phyloP scores from a whole-genome alignment of 2,797 vertebrate species.

The Chanos chanos region DNA sequence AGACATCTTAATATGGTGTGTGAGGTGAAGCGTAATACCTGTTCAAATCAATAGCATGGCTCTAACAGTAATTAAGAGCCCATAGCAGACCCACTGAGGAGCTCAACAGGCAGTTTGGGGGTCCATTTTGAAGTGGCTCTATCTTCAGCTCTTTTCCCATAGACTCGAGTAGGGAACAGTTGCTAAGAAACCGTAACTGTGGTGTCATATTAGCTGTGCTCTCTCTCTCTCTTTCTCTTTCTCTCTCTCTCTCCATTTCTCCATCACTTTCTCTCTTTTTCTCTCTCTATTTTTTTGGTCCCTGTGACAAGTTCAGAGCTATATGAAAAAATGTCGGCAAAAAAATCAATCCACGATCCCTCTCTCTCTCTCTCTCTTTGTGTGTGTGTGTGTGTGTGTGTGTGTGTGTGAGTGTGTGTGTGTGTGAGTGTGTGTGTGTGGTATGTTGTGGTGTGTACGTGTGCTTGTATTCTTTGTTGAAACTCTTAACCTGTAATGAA shows the following conservation, averaged over 20 bases:
- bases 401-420: conserved; percentile 6
- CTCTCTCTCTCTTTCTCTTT: conserved; percentile 30
- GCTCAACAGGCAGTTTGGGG: conserved; percentile 48
- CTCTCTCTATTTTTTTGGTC: conserved; percentile 27
- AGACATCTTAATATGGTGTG: conserved; percentile 27
- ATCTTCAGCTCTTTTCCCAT: conserved; percentile 34
- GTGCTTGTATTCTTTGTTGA: too few relatives aligned
- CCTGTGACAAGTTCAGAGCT: conserved; percentile 51
- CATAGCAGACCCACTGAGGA: conserved; percentile 38
- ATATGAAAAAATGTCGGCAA: conserved; percentile 55
- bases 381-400: not conserved
- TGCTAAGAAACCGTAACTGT: conserved; percentile 72
- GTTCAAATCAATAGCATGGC: conserved; percentile 51
- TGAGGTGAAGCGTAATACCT: conserved; percentile 38
- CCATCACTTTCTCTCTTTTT: not conserved
- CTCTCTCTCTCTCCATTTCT: not conserved
- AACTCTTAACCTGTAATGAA: not conserved
- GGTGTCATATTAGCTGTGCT: conserved; percentile 60
- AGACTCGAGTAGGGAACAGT: conserved; percentile 62
- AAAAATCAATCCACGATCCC: conserved; percentile 57
- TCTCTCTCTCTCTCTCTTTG: conserved; percentile 45
- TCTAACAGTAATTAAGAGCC: conserved; percentile 30
- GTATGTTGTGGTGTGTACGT: not conserved
- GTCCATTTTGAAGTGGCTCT: conserved; percentile 44
- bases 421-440: conserved; percentile 1